Conservation (phyloP, 2,113 vertebrate species). For the Noctilio leporinus region DNA sequence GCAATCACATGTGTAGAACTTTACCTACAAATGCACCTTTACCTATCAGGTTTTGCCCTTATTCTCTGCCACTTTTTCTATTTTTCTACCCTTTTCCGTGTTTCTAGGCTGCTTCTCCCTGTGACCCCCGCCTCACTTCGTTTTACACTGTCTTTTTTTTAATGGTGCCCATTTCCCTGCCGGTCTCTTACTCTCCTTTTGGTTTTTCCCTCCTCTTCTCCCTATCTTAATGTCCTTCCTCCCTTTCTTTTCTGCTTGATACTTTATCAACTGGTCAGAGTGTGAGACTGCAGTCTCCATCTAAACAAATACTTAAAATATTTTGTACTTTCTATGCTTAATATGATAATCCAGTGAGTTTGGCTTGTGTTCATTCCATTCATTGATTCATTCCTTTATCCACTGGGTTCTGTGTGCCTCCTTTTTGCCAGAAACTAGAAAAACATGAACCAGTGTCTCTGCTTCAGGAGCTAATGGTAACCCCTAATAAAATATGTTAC, state of each 20-base stretch:
- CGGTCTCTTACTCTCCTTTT: no score
- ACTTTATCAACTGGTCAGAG: background rate
- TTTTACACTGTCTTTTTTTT: background rate
- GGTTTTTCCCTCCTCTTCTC: background rate
- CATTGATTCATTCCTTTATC: background rate
- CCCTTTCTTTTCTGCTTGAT: background rate
- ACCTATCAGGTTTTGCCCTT: background rate
- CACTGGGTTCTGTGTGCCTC: background rate
- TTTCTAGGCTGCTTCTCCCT: background rate
- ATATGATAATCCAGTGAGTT: background rate
- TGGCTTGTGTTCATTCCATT: background rate
- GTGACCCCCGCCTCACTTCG: rapidly evolving
- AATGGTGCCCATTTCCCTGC: background rate
- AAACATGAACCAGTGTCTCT: background rate
- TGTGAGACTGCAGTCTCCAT: background rate
- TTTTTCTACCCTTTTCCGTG: background rate
- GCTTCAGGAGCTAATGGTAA: background rate
- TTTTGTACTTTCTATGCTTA: background rate
- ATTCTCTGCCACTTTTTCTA: background rate
- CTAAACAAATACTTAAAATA: background rate
- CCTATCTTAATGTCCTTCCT: background rate
- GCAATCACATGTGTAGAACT: background rate
- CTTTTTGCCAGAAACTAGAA: background rate
- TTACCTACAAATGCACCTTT: no score
- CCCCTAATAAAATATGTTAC: background rate